These are phyloP conservation scores for Syritta pipiens DNA, from an alignment of 2,888 invertebrate genomes.

Conservation along the genomic window DNA sequence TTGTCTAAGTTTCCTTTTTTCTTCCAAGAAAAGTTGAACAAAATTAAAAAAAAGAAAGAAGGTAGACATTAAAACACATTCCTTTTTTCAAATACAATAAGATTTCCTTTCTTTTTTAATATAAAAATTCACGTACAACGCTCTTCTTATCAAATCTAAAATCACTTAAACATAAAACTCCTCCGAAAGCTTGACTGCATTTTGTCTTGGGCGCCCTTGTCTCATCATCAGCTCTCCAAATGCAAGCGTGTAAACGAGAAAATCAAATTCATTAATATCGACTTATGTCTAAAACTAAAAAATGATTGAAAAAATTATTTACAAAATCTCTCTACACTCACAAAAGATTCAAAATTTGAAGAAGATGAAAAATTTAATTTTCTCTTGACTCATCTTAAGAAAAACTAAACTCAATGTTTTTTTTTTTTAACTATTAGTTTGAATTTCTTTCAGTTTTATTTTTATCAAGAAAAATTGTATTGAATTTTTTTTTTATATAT, in stretches of 20 bases:
- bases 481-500: slow-evolving; percentile 67
- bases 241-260: background rate
- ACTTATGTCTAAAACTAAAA: too few relatives aligned
- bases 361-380: too few relatives aligned
- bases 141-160: background rate
- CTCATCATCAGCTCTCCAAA: background rate
- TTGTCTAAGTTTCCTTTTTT: too few relatives aligned
- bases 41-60: too few relatives aligned
- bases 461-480: slow-evolving; percentile 68
- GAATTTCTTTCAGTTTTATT: slow-evolving; percentile 68
- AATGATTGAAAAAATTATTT: background rate
- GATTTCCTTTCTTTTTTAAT: background rate
- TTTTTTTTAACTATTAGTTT: slow-evolving; percentile 62
- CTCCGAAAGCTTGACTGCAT: background rate
- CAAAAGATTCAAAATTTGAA: too few relatives aligned
- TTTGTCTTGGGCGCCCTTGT: background rate
- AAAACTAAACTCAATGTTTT: slow-evolving; percentile 58
- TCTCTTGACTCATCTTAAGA: background rate
- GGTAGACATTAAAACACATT: too few relatives aligned
- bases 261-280: slow-evolving; percentile 1
- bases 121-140: background rate
- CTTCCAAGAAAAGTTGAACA: too few relatives aligned
- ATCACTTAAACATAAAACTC: background rate
- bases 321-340: background rate
- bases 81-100: background rate